Conservation (phyloP, 2,113 vertebrate species). For the Tricholaema leucomelas region DNA sequence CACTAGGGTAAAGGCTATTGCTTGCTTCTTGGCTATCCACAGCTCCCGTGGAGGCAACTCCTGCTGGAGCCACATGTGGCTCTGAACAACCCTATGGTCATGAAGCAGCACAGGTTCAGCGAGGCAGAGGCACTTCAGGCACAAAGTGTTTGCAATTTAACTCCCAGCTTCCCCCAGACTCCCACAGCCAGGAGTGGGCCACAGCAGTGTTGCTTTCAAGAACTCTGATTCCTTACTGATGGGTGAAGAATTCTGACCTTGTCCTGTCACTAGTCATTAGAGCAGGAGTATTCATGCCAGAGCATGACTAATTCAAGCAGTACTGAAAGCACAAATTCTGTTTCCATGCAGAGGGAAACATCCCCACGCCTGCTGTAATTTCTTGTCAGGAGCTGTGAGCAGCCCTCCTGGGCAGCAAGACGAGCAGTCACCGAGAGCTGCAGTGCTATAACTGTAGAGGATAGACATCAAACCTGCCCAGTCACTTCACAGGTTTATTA, state of each 20-base stretch:
- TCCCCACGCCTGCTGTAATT: no score
- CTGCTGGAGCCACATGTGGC: fast-evolving
- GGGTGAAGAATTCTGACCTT: no score
- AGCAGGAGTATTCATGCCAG: background rate
- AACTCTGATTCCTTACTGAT: no score
- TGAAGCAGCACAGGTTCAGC: fast-evolving
- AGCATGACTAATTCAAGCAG: no score
- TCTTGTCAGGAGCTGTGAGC: background rate
- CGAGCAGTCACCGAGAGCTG: background rate
- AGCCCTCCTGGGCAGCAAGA: fast-evolving
- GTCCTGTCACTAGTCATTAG: no score
- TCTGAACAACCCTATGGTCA: background rate
- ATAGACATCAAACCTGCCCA: fast-evolving
- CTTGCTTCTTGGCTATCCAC: background rate
- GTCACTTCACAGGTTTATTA: background rate
- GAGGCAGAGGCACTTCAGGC: background rate
- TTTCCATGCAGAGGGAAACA: background rate
- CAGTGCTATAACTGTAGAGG: background rate
- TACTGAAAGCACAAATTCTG: no score
- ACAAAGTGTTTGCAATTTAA: background rate
- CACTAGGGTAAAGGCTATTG: background rate
- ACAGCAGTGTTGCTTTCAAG: no score
- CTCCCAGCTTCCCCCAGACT: background rate
- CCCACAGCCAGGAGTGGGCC: fast-evolving
- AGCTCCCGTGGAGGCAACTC: background rate